Conservation (phyloP, 2,888 invertebrate species). For the Habroteleia sp. region DNA sequence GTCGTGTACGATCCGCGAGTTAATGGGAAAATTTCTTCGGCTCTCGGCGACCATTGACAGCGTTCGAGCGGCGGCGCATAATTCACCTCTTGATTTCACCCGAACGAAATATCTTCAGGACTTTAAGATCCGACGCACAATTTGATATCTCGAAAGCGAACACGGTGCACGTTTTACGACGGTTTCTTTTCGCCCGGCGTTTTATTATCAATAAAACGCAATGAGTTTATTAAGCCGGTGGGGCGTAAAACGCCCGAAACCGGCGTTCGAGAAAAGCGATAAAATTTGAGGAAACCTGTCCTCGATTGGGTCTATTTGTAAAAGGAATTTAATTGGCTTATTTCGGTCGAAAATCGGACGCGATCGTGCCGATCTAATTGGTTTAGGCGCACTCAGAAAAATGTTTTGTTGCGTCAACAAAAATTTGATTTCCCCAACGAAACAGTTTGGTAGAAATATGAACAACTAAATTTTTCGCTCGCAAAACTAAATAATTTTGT, state of each 20-base stretch:
- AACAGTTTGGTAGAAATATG: too few species aligned
- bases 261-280: too few species aligned
- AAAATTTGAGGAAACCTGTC: conserved; percentile 21
- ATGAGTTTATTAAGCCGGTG: conserved; percentile 14
- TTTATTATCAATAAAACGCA: conserved; percentile 26
- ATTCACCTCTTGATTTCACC: conserved; percentile 44
- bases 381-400: too few species aligned
- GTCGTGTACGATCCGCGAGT: conserved; percentile 20
- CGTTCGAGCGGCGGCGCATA: conserved; percentile 28
- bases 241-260: not conserved
- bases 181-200: not conserved
- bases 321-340: too few species aligned
- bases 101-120: conserved; percentile 37
- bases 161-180: conserved; percentile 4
- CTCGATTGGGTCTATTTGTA: too few species aligned
- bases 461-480: too few species aligned
- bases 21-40: conserved; percentile 38
- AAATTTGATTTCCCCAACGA: too few species aligned
- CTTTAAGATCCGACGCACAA: conserved; percentile 32
- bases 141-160: conserved; percentile 40
- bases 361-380: too few species aligned
- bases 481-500: too few species aligned
- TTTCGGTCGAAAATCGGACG: too few species aligned
- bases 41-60: conserved; percentile 23
- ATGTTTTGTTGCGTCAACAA: too few species aligned